Evolutionary conservation across 2,113 vertebrate genomes (phyloP).

Genomic region (Ifrita kowaldi): DNA sequence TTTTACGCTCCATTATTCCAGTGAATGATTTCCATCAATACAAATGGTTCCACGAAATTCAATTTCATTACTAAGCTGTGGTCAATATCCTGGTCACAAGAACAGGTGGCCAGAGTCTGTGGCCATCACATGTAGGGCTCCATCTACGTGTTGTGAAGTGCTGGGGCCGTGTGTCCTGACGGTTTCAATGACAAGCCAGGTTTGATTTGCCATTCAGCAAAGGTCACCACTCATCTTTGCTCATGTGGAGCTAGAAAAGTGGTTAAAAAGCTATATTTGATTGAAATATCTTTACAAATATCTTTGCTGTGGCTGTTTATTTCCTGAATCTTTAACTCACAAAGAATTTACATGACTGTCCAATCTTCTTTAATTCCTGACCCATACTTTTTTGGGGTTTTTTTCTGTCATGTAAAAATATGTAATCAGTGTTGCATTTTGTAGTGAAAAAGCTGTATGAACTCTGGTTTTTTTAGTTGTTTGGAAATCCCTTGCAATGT

Average conservation of each 20-base stretch:
- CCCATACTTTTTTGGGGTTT: neutral
- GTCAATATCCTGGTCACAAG: neutral
- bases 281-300: neutral
- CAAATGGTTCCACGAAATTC: neutral
- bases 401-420: neutral
- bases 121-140: neutral
- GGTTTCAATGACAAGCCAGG: neutral
- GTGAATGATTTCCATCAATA: neutral
- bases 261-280: neutral
- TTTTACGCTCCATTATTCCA: neutral
- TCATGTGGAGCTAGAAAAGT: neutral
- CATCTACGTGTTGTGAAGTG: fast-evolving
- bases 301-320: neutral
- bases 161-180: fast-evolving
- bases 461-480: neutral
- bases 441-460: neutral
- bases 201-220: neutral
- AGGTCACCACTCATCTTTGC: neutral
- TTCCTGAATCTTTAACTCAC: neutral
- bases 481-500: neutral
- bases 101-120: neutral
- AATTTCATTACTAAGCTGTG: neutral
- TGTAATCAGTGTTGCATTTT: neutral
- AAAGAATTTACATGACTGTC: neutral
- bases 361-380: neutral